Evolutionary conservation across 2,113 vertebrate genomes (phyloP).

Genomic region (Hirundichthys speculiger): DNA sequence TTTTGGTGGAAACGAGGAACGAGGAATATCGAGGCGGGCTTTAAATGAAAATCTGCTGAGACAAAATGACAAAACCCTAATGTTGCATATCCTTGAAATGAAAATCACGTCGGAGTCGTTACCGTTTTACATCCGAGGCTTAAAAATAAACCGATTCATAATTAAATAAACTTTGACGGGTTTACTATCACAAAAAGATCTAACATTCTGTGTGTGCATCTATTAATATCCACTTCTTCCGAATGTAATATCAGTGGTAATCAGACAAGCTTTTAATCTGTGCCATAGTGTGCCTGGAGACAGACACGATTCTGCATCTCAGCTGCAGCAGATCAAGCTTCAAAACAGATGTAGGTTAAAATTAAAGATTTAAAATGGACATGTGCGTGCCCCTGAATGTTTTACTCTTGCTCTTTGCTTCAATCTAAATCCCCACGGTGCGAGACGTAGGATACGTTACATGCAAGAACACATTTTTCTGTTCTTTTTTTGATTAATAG

Average conservation of each 20-base stretch:
- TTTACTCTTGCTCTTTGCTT: neutral
- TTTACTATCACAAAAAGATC: neutral
- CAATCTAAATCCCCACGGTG: neutral
- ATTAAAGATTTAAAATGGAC: slow-evolving; percentile 18
- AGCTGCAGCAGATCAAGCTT: slow-evolving; percentile 35
- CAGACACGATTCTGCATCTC: slow-evolving; percentile 28
- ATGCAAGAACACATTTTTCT: neutral
- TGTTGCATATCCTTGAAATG: too few relatives aligned
- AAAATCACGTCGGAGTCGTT: neutral
- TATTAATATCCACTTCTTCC: too few relatives aligned
- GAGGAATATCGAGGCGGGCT: slow-evolving; percentile 1
- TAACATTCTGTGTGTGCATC: slow-evolving; percentile 11
- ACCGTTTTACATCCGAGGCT: neutral
- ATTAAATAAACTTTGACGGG: too few relatives aligned
- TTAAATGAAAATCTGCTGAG: neutral
- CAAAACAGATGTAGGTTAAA: slow-evolving; percentile 38
- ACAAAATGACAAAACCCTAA: too few relatives aligned
- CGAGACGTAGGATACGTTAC: too few relatives aligned
- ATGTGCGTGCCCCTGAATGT: neutral
- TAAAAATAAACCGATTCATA: neutral
- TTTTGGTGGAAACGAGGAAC: slow-evolving; percentile 28
- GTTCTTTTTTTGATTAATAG: neutral
- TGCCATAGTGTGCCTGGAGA: slow-evolving; percentile 30
- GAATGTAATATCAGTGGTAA: too few relatives aligned
- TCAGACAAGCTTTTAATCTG: slow-evolving; percentile 50